Percentiles rank a stretch among this genome's conserved stretches.
Conservation (phyloP, 2,888 invertebrate species). For the Rhagophthalmus giganteus region DNA sequence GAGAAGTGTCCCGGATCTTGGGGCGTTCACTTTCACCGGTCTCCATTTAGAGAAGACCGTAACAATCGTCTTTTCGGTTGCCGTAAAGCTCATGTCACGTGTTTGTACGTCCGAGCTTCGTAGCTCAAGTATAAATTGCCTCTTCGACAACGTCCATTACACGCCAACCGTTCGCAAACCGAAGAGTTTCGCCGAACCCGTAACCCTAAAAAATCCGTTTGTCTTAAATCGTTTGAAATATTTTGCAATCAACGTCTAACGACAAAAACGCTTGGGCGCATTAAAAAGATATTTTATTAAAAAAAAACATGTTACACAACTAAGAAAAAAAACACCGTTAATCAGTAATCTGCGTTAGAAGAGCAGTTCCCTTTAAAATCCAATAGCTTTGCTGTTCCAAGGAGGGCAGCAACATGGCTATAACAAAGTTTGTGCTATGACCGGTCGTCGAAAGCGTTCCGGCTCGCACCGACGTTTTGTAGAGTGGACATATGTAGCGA, state of each 20-base stretch:
- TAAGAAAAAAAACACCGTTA: conserved; percentile 41
- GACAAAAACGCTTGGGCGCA: neutral
- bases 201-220: too few relatives aligned
- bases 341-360: conserved; percentile 81
- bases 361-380: conserved; percentile 87
- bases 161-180: too few relatives aligned
- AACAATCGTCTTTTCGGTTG: too few relatives aligned
- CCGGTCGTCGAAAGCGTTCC: conserved; percentile 89
- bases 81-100: too few relatives aligned
- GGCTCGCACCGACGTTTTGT: conserved; percentile 86
- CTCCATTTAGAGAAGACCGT: too few relatives aligned
- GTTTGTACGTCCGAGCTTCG: too few relatives aligned
- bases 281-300: neutral
- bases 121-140: too few relatives aligned
- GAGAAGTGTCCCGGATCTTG: too few relatives aligned
- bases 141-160: too few relatives aligned
- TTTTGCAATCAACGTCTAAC: neutral
- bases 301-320: neutral
- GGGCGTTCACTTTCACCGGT: too few relatives aligned
- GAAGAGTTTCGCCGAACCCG: too few relatives aligned
- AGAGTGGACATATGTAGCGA: conserved; percentile 77
- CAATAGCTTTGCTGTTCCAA: conserved; percentile 71
- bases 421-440: conserved; percentile 90
- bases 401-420: conserved; percentile 74
- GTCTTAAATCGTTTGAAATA: too few relatives aligned